Base-by-base conservation (phyloP, 2,113 vertebrate genomes). In the Kryptolebias marmoratus region DNA sequence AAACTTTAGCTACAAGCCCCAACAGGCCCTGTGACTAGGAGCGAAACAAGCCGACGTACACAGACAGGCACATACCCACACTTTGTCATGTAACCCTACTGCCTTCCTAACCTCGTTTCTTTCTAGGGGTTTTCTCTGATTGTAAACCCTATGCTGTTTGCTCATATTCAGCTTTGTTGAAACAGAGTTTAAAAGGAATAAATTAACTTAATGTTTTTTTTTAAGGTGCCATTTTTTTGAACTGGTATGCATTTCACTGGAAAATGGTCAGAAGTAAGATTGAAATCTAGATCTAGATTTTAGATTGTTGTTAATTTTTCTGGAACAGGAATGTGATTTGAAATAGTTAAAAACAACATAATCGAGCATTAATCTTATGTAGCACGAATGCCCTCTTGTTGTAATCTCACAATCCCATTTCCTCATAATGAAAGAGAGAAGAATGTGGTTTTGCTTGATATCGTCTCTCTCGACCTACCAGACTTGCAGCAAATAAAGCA, bases 351-450 rank as follows among this genome's bases (percentile, higher is more conserved):
- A 71, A 65, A 58, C 11, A 42, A 30, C 18, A 47, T 3, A 66
- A 22, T 22, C 22, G 30, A 55, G 49, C 36, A 64, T 58, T 1
- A 48, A 71, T 64, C 52, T 73, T 66, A 59, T 28, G 14, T 68
- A 28, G 13, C 50, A 59, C 68, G 22, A 47, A 9, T 53, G 48
- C 52, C 54, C 72, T 68, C 48, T 64, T 77, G 63, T 64, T 75
- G 68, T 85, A 68, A 88, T 84, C 64, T 77, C 58, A 55, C 81
- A 79, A 85, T 86, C 73, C 80, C 68, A 60, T 91, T 89, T 80
- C 50, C 77, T 86, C 75, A 73, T 86, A 79, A 86, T 80, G 76
- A 84, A 77, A 74, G 45, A 45, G 22, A n/a, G 18, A 62, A 22
- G 45, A 82, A 79, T 73, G 71, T 22, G 27, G 30, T 55, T 58